Base-by-base conservation (phyloP, 2,113 vertebrate genomes). In the Ceyx melanurus region DNA sequence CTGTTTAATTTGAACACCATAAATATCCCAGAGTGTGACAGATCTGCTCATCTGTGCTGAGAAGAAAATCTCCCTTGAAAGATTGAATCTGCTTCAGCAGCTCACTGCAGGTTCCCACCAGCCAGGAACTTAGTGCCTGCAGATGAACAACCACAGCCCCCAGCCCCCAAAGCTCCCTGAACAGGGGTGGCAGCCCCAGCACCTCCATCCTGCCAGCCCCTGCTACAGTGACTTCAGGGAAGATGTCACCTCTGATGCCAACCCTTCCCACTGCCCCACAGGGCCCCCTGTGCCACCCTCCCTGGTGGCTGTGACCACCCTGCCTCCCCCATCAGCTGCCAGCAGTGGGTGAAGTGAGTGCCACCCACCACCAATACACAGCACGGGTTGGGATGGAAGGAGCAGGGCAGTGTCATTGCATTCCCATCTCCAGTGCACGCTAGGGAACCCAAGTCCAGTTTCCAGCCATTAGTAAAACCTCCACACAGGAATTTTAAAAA, bases 401-500 rank as follows among this genome's bases (percentile, higher is more conserved):
- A 22, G 70, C n/a, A 53, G 11, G 1, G 6, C 22, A 13, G 13
- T 33, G 48, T 28, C 65, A 11, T 31, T 26, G 19, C 25, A 4
- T 9, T 20, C 37, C 42, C 5, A 4, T 21, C 21, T 26, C 16
- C 43, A 13, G 4, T 23, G 42, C 21, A 37, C 88, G 15, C 84
- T 11, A 56, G 35, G 22, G 20, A 20, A 12, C 45, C 29, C 65
- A 2, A 0, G 57, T 64, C 35, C 48, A 29, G 40, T 77, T 15
- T 83, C 60, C 65, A 94, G 64, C 73, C 95, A 85, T 68, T 71
- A 78, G 71, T 31, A 50, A 95, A 88, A 50, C 58, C 42, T 67
- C 53, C 91, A 85, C 33, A 84, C 82, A 82, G 40, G 25, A 80
- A 86, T 86, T 48, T 86, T 48, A 76, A 90, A 86, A 76, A 90